Evolutionary conservation across 2,113 vertebrate species (phyloP).

Genomic region (Antigone vipio): DNA sequence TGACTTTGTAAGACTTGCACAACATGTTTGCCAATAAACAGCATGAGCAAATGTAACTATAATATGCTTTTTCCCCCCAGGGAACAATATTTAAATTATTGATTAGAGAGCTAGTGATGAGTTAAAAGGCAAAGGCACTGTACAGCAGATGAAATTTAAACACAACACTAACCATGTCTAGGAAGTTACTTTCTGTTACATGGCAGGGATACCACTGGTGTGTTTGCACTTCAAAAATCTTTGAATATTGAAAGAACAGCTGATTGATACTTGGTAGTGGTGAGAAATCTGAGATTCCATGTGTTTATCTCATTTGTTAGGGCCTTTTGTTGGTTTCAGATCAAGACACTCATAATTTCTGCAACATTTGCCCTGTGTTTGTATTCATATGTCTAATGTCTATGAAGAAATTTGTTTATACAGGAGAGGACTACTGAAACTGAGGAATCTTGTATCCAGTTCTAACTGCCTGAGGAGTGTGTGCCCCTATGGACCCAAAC

Average conservation of each 20-base stretch:
- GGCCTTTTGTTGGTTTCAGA: background rate
- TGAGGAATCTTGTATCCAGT: background rate
- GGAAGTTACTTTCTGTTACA: background rate
- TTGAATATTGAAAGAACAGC: background rate
- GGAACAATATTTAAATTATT: background rate
- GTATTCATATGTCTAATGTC: background rate
- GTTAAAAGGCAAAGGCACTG: background rate
- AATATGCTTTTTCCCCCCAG: background rate
- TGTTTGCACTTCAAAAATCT: background rate
- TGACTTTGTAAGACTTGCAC: background rate
- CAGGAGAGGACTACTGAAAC: background rate
- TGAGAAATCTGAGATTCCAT: background rate
- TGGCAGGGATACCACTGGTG: background rate
- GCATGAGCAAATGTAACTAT: background rate
- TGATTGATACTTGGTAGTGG: background rate
- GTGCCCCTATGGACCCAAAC: background rate
- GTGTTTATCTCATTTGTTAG: background rate
- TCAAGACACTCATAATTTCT: background rate
- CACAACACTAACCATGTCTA: background rate
- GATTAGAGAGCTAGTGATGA: background rate
- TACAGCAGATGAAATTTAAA: background rate
- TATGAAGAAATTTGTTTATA: background rate
- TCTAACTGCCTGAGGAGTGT: background rate
- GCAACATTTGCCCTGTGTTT: background rate
- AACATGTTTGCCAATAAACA: background rate